Base-by-base conservation (phyloP, 2,797 vertebrate genomes). In the Crocidura indochinensis region DNA sequence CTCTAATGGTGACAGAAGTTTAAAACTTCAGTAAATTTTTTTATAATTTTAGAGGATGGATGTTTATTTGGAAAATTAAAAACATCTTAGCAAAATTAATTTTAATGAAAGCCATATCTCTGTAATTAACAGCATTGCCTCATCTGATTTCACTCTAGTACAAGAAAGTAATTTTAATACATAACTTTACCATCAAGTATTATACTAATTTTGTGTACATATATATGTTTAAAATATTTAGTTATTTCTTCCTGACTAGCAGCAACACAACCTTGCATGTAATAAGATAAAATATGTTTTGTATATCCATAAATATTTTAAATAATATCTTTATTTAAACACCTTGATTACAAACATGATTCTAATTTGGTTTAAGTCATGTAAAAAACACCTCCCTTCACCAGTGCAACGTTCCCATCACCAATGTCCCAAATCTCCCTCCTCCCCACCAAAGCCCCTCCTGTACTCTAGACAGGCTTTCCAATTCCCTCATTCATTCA, bases 61-160 rank as follows among this genome's bases (percentile, higher is more conserved):
- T 94, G 62, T 46, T 79, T 88, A 77, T 31, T 92, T 76, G 20
- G 10, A 88, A 44, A 80, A 86, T 83, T 53, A 87, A 92, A 87
- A 80, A 47, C 26, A 75, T 67, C 26, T 72, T 80, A 77, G 65
- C 20, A 89, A 77, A 38, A 95, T 8, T 49, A 74, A 75, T 38
- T 76, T 44, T 62, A 69, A 77, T 91, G 29, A 62, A 84, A 87
- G 14, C 76, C 67, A 1, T 27, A 65, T 10, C 82, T 71, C 46
- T 83, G 47, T 69, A 68, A 68, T 72, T 71, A 91, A 71, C 29
- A 29, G 71, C 71, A 80, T 77, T 31, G 14, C 7, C 38, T 82
- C 19, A 46, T 15, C 11, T n/a, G 38, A 64, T 60, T 76, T 84
- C 86, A 65, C 26, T 64, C 27, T 77, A 10, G 10, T 60, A 27